Evolutionary conservation across 2,888 invertebrate species (phyloP).

Genomic region (Argyresthia albistria): DNA sequence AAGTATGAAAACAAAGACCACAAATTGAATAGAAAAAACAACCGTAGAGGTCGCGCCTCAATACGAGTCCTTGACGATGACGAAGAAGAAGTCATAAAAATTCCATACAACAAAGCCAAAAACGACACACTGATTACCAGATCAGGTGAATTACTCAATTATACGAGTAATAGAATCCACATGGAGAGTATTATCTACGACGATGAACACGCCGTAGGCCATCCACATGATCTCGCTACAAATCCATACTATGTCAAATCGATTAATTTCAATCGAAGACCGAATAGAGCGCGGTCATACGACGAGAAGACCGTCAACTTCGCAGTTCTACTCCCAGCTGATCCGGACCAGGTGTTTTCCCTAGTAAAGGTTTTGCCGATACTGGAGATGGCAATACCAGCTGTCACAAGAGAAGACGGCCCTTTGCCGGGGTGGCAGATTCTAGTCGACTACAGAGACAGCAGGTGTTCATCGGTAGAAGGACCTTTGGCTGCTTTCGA

Average conservation of each 20-base stretch:
- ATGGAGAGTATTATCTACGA: slow-evolving; percentile 19
- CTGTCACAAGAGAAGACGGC: slow-evolving; percentile 72
- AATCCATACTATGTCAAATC: slow-evolving; percentile 50
- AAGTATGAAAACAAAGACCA: not conserved
- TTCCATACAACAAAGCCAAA: not conserved
- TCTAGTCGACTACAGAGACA: slow-evolving; percentile 78
- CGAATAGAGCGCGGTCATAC: slow-evolving; percentile 39
- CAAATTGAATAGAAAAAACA: slow-evolving; percentile 10
- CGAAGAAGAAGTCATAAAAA: slow-evolving; percentile 21
- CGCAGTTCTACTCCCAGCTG: slow-evolving; percentile 76
- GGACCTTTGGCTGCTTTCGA: slow-evolving; percentile 87
- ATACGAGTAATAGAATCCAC: not conserved
- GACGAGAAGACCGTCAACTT: slow-evolving; percentile 67
- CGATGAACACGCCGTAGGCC: slow-evolving; percentile 38
- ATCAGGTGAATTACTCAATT: not conserved
- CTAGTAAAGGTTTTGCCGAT: slow-evolving; percentile 79
- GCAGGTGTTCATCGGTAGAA: slow-evolving; percentile 81
- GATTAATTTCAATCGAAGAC: slow-evolving; percentile 49
- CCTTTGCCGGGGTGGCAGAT: slow-evolving; percentile 79
- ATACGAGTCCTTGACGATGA: slow-evolving; percentile 24
- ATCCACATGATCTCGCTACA: slow-evolving; percentile 46
- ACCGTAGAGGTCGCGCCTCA: no score
- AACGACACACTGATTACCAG: not conserved
- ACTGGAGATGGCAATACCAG: slow-evolving; percentile 77
- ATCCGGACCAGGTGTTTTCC: slow-evolving; percentile 75